Evolutionary conservation across 2,888 invertebrate species (phyloP), one percentile per base, ranked within the genome.

Genomic region (Germaria angustata): DNA sequence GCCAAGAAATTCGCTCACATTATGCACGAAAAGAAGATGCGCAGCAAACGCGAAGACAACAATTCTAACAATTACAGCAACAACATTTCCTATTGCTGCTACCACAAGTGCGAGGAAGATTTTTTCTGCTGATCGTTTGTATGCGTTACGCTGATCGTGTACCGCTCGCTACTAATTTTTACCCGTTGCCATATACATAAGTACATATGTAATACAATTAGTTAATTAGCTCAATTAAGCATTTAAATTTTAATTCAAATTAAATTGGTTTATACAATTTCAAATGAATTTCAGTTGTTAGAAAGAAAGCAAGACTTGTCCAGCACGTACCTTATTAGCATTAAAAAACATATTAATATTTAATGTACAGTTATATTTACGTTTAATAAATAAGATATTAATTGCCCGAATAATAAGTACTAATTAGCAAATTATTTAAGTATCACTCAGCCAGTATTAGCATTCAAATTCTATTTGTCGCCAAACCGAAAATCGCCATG

Each of bases 61-160:
- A 13, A 65, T 51, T 57, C 34, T 22, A 71, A 76, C 55, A 80
- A 80, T 13, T 86, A 86, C 66, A 87, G 51, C 46, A 79, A 88
- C 72, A 87, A 88, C 55, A 87, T 90, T 13, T 87, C 89, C 8
- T 90, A 90, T 65, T 90, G 90, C 44, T 90, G 90, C 77, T 87
- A 76, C 63, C 86, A 90, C 78, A 79, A 85, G 28, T 90, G 90
- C 85, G 87, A 89, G 22, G 89, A 89, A 59, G 89, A 90, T 22
- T 90, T 90, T 86, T 90, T 90, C 79, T 90, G 90, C 15, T 49
- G 55, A 69, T 63, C 15, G 17, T 28, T 22, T 36, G 24, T 5
- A 6, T 24, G 6, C 11, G 13, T 20, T 51, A 3, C 51, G 15
- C 17, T 22, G n/a, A 49, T 4, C 13, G 46, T 20, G 28, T 28